phyloP scores from a whole-genome alignment of 2,888 invertebrate genomes.

The Serrognathus titanus region DNA sequence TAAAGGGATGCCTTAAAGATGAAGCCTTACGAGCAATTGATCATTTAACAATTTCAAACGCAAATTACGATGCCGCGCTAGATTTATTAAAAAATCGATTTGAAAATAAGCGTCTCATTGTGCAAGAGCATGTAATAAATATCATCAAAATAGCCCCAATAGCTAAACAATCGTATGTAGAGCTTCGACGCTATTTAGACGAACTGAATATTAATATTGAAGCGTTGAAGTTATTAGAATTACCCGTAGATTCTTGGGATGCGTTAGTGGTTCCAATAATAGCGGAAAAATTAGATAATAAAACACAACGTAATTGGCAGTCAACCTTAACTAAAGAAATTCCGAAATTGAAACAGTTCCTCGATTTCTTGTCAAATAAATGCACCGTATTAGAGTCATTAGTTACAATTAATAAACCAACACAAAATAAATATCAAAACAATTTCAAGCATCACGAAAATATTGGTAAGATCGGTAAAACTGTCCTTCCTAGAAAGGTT shows the following conservation, averaged over 20 bases:
- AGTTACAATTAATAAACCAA: background rate
- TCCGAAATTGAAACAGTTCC: background rate
- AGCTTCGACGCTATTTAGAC: constrained; percentile 8
- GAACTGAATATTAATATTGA: constrained; percentile 2
- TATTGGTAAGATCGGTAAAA: too few relatives aligned
- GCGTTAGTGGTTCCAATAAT: constrained; percentile 2
- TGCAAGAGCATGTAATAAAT: constrained; percentile 9
- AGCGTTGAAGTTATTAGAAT: constrained; percentile 3
- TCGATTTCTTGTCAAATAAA: background rate
- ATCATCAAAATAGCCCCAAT: constrained; percentile 4
- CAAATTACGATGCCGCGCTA: constrained; percentile 10
- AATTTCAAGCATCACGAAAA: too few relatives aligned
- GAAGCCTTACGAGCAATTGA: constrained; percentile 12
- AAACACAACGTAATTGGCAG: background rate
- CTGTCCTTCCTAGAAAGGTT: too few relatives aligned
- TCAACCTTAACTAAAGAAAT: background rate
- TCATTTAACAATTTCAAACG: constrained; percentile 3
- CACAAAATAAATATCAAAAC: too few relatives aligned
- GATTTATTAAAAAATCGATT: constrained; percentile 5
- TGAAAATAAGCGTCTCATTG: constrained; percentile 5
- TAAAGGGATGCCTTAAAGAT: constrained; percentile 9
- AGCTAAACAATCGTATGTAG: constrained; percentile 2
- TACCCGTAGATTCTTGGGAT: constrained; percentile 2
- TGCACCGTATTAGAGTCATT: background rate
- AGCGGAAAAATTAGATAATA: background rate